A percentile compares a stretch with the other conserved stretches of the same genome.
These are phyloP conservation scores for Scolopax mira DNA, from an alignment of 2,113 vertebrate species.

Conservation along the genomic window DNA sequence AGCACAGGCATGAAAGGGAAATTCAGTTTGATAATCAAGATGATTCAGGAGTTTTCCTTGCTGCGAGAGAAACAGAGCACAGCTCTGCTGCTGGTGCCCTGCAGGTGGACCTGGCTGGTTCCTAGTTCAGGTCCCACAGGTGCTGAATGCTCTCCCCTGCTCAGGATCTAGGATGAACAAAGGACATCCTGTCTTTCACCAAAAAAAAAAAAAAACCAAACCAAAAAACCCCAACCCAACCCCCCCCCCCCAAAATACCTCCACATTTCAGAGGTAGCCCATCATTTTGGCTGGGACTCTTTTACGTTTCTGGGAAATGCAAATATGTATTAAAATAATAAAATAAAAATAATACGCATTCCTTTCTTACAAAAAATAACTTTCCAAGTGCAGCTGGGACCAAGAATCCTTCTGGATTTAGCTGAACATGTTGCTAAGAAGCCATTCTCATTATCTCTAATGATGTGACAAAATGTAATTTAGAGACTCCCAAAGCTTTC, in stretches of 20 bases:
- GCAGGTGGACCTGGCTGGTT: accelerated
- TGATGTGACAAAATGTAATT: not conserved
- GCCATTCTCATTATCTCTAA: not conserved
- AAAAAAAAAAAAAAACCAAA: not conserved
- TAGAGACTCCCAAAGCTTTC: not conserved
- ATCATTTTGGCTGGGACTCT: not conserved
- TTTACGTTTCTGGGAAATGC: not conserved
- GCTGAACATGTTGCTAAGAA: not conserved
- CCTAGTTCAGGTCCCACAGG: not conserved
- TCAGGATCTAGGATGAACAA: not conserved
- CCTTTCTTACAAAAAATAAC: not conserved
- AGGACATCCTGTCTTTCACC: not conserved
- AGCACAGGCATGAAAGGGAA: not conserved
- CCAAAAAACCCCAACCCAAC: no score
- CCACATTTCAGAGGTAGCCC: not conserved
- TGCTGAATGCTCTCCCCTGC: not conserved
- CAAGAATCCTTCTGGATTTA: not conserved
- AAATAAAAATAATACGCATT: not conserved
- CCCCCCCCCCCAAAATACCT: no score
- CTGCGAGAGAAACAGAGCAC: not conserved
- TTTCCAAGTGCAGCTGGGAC: not conserved
- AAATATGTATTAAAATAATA: not conserved
- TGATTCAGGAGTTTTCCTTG: not conserved
- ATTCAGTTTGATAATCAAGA: accelerated
- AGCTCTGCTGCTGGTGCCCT: not conserved